Evolutionary conservation across 2,888 invertebrate species (phyloP).

Genomic region (Vesta saturnalis): DNA sequence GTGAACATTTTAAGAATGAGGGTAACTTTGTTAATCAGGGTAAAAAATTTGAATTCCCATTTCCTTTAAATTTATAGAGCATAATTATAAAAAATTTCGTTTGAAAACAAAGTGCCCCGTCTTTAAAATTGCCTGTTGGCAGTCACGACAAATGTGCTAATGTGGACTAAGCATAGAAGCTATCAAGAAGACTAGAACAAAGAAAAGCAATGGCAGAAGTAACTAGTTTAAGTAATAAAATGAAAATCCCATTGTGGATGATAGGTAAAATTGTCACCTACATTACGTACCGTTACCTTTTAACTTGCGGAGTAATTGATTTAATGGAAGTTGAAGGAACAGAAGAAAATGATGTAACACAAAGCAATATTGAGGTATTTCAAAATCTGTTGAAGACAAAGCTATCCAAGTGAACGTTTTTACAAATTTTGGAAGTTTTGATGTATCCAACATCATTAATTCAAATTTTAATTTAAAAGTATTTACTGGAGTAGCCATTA

Average conservation of each 20-base stretch:
- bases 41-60: background rate
- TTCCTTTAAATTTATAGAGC: background rate
- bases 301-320: background rate
- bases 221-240: background rate
- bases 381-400: background rate
- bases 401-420: background rate
- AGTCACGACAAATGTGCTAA: conserved; percentile 3
- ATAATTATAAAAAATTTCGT: background rate
- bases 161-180: background rate
- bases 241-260: background rate
- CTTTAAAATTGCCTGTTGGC: background rate
- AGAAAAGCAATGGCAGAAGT: too few species aligned
- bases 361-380: background rate
- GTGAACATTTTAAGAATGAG: background rate
- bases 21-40: background rate
- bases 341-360: background rate
- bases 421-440: background rate
- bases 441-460: conserved; percentile 1
- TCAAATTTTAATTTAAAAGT: conserved; percentile 3
- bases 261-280: background rate
- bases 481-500: background rate
- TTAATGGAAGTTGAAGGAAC: conserved; percentile 3
- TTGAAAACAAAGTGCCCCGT: background rate
- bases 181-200: too few species aligned
- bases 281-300: background rate